Base-by-base conservation (phyloP, 2,113 vertebrate genomes). In the Ginglymostoma cirratum region DNA sequence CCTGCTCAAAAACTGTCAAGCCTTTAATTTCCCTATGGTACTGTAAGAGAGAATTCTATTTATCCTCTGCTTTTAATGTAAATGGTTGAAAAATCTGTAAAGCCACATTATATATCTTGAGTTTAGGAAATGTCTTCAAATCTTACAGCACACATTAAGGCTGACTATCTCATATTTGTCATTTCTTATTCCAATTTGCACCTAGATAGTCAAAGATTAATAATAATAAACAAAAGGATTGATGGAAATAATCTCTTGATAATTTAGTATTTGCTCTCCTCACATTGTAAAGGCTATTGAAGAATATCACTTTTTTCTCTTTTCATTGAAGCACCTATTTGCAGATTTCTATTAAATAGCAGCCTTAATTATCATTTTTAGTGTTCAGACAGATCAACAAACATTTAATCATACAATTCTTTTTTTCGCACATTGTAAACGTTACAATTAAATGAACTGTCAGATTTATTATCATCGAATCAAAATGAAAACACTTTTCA, bases 21-120 rank as follows among this genome's bases (percentile, higher is more conserved):
- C 45, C 42, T 95, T 95, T 95, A 95, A 95, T 95, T 95, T 95
- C 94, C 94, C 67, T 52, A 0, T 52, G 94, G 94, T 27, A 95
- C 69, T 52, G 67, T 95, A 52, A 30, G 38, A 95, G 24, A 52
- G 69, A 95, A 95, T 45, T 14, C 67, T 52, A 95, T 95, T 95
- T 95, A 95, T 95, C 67, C 69, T 48, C 52, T 95, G 94, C 38
- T 95, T 72, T 70, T 52, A 72, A 95, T 76, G 24, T 72, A 95
- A 72, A 72, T 38, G 34, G 67, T 95, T 95, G 94, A 95, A 69
- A 52, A 72, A 94, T 52, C 67, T 52, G 72, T 72, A 14, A 45
- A 52, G 94, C 69, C 55, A 48, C 30, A 38, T 5, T 8, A 76
- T 95, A 72, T 72, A 72, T 95, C 69, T 72, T 48, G 23, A 4